Evolutionary conservation across 2,797 vertebrate species (phyloP).

Genomic region (Megaceryle alcyon): DNA sequence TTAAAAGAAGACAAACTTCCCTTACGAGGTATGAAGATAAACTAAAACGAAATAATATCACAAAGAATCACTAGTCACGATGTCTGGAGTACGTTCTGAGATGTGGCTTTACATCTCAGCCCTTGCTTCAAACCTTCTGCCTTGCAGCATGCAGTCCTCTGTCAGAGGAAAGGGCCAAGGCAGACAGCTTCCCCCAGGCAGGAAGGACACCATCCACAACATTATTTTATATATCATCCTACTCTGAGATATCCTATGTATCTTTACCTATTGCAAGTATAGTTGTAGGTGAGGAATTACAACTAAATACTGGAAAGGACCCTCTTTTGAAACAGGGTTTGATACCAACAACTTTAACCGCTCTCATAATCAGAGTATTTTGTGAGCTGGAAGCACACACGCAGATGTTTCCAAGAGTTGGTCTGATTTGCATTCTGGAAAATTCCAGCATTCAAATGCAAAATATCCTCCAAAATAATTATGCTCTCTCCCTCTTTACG

Average conservation of each 20-base stretch:
- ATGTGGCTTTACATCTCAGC: neutral
- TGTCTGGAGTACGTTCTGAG: neutral
- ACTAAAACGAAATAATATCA: neutral
- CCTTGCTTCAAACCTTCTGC: neutral
- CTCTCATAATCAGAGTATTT: neutral
- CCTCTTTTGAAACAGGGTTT: neutral
- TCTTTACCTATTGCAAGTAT: neutral
- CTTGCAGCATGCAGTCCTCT: neutral
- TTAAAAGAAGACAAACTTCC: neutral
- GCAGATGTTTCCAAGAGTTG: neutral
- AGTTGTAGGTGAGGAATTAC: neutral
- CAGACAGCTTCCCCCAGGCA: neutral
- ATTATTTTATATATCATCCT: neutral
- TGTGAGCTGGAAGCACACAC: neutral
- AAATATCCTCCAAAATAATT: neutral
- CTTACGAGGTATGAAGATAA: neutral
- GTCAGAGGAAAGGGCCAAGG: neutral
- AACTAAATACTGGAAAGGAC: neutral
- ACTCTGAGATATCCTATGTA: neutral
- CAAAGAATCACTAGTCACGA: neutral
- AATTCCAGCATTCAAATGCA: conserved; percentile 6
- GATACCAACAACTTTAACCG: neutral
- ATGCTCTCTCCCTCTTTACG: neutral
- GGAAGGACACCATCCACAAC: neutral
- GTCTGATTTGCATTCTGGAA: neutral